Conservation (phyloP, 2,113 vertebrate genomes). For the Accipiter virgatus region DNA sequence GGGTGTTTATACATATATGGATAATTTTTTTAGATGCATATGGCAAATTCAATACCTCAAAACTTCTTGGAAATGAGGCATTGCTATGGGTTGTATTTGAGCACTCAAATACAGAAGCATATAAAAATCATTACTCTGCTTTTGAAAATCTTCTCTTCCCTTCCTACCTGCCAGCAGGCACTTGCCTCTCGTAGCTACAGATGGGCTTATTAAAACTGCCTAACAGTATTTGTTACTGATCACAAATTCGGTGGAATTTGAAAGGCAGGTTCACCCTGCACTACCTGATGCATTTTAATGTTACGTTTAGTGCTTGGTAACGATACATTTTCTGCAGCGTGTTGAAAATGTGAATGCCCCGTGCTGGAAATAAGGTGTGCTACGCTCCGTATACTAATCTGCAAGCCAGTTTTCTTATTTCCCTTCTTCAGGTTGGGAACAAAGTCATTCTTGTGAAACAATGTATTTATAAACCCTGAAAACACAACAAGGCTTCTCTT, state of each 20-base stretch:
- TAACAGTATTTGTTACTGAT: fast-evolving
- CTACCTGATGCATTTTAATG: fast-evolving
- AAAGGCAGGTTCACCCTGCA: not conserved
- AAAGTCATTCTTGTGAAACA: not conserved
- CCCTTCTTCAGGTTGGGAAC: not conserved
- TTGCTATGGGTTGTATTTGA: not conserved
- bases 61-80: not conserved
- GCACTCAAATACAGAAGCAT: not conserved
- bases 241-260: not conserved
- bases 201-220: not conserved
- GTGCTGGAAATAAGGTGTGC: not conserved
- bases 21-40: not conserved
- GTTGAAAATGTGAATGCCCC: fast-evolving
- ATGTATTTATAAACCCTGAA: not conserved
- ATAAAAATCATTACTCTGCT: not conserved
- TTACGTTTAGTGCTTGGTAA: not conserved
- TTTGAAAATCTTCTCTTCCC: not conserved
- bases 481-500: not conserved
- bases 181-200: not conserved
- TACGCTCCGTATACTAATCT: fast-evolving
- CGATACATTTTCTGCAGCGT: fast-evolving
- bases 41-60: not conserved
- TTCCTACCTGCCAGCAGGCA: not conserved
- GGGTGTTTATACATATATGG: fast-evolving
- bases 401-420: not conserved